Base-by-base conservation (phyloP, 2,888 invertebrate genomes). In the Macrophya alboannulata region DNA sequence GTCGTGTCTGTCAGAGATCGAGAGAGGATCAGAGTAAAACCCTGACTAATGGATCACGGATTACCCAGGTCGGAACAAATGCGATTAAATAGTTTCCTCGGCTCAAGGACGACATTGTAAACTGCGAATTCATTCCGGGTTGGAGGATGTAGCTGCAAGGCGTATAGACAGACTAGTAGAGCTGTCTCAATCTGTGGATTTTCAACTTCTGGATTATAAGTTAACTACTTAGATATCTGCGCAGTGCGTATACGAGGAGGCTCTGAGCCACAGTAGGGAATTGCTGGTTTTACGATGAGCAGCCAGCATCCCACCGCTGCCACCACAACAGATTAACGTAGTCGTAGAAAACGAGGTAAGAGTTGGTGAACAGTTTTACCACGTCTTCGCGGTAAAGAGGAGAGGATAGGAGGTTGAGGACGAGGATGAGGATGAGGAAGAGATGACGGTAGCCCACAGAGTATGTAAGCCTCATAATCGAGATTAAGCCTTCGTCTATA, bases 41-140 rank as follows among this genome's bases (percentile, higher is more conserved):
- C 55, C 37, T 55, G 77, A 77, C 77, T 77, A 77, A 77, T 77
- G 77, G 77, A 74, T 43, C 43, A n/a, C 15, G 77, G 77, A 55
- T 55, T 55, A 77, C 51, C 21, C 55, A 77, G 25, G 77, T 77
- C 51, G 77, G 25, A 77, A 48, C 77, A 77, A 77, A 77, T 51
- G 51, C 77, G 77, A 77, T 77, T 55, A 77, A 55, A 55, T 37
- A 77, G 31, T 77, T 77, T 77, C 55, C 17, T 21, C 12, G 4
- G 45, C 45, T 25, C 15, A 21, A 21, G 15, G 37, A 68, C 37
- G 68, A 25, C 62, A 6, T 17, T 4, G 21, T 37, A 31, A 17
- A 37, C 68, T 17, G 68, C 68, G 31, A 17, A 68, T 68, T 68
- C 17, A 68, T 37, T 37, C 68, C 9, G 21, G 37, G 37, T 12